phyloP scores from a whole-genome alignment of 2,888 invertebrate genomes.

The Nesidiocoris tenuis region DNA sequence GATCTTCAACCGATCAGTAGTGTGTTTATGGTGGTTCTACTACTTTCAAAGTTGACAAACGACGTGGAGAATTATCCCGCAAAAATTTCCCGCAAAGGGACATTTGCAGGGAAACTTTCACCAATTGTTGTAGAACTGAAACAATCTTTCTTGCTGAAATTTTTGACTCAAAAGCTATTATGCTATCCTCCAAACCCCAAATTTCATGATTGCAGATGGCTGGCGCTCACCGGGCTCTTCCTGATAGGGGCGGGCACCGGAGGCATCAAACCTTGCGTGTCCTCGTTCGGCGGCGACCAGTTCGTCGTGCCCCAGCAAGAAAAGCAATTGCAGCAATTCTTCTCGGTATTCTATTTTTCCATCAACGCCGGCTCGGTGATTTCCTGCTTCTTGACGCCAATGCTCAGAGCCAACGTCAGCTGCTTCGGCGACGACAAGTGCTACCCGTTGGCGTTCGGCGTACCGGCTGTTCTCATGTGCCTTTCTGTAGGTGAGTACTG shows the following conservation, averaged over 20 bases:
- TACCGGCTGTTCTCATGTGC: conserved; percentile 67
- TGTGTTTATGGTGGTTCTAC: too few species aligned
- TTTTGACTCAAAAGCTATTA: too few species aligned
- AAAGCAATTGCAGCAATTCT: conserved; percentile 67
- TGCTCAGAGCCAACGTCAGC: conserved; percentile 64
- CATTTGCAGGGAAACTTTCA: too few species aligned
- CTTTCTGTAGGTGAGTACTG: conserved; percentile 61
- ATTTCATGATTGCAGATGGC: conserved; percentile 55
- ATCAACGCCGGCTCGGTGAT: conserved; percentile 68
- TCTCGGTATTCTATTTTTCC: conserved; percentile 74
- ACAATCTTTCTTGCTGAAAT: too few species aligned
- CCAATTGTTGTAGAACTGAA: too few species aligned
- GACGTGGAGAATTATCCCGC: too few species aligned
- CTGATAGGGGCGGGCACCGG: conserved; percentile 75
- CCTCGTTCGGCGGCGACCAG: conserved; percentile 81
- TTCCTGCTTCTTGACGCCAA: conserved; percentile 72
- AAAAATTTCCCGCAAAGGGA: too few species aligned
- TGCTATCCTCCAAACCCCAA: too few species aligned
- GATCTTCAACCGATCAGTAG: too few species aligned
- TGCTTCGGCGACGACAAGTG: conserved; percentile 68
- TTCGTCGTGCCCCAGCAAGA: conserved; percentile 66
- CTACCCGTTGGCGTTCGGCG: conserved; percentile 72
- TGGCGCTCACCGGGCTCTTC: conserved; percentile 66
- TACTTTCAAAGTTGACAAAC: too few species aligned
- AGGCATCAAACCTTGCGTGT: conserved; percentile 80